phyloP scores from a whole-genome alignment of 2,888 invertebrate genomes.

The Diabrotica balteata region DNA sequence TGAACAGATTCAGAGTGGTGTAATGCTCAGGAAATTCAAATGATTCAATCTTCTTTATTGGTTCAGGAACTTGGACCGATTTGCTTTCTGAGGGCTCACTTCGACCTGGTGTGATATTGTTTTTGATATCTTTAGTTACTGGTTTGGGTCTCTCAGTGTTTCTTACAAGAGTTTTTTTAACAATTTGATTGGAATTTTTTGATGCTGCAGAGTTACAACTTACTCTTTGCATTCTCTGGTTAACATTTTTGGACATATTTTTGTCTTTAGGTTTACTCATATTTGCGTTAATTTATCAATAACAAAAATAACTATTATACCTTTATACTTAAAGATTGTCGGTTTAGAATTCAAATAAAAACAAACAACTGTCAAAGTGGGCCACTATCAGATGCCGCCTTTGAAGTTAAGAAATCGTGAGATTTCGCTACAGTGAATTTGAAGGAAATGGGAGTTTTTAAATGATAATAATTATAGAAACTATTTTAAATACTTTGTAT shows the following conservation, averaged over 20 bases:
- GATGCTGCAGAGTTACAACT: too few relatives aligned
- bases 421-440: too few relatives aligned
- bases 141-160: slow-evolving; percentile 39
- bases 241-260: slow-evolving; percentile 1
- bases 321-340: too few relatives aligned
- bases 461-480: too few relatives aligned
- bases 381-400: too few relatives aligned
- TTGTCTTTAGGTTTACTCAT: slow-evolving; percentile 2
- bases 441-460: too few relatives aligned
- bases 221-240: background rate
- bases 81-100: background rate
- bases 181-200: background rate
- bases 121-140: slow-evolving; percentile 34
- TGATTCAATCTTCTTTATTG: slow-evolving; percentile 10
- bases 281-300: too few relatives aligned
- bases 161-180: slow-evolving; percentile 40
- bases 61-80: slow-evolving; percentile 9
- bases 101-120: background rate
- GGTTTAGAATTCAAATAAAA: too few relatives aligned
- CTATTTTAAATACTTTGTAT: too few relatives aligned
- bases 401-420: too few relatives aligned
- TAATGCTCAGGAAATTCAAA: slow-evolving; percentile 44
- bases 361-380: too few relatives aligned
- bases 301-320: too few relatives aligned
- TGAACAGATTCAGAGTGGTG: slow-evolving; percentile 42